Evolutionary conservation across 2,888 invertebrate species (phyloP).

Genomic region (Agrotis ipsilon): DNA sequence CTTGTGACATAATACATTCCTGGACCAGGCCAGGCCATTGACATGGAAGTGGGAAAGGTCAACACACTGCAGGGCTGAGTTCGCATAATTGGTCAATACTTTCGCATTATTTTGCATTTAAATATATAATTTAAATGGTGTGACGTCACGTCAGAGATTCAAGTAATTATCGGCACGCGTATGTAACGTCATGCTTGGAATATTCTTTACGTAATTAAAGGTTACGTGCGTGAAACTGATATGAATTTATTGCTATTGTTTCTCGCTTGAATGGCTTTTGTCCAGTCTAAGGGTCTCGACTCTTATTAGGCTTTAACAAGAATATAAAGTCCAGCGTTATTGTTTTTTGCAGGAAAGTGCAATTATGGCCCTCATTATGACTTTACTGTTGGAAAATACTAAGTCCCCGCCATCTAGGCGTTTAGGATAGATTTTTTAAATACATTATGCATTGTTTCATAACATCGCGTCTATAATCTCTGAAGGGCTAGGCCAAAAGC

Average conservation of each 20-base stretch:
- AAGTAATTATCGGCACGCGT: conserved; percentile 72
- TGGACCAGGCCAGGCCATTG: conserved; percentile 73
- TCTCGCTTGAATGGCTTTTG: conserved; percentile 56
- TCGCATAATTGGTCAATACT: conserved; percentile 73
- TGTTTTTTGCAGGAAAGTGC: conserved; percentile 31
- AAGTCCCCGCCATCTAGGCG: not conserved
- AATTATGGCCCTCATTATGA: conserved; percentile 22
- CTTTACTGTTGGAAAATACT: not conserved
- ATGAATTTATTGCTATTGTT: conserved; percentile 62
- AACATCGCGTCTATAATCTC: not conserved
- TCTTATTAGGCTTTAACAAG: conserved; percentile 29
- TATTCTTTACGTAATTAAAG: conserved; percentile 71
- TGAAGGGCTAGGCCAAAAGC: not conserved
- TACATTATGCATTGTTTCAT: not conserved
- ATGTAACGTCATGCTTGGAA: conserved; percentile 68
- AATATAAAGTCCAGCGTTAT: conserved; percentile 23
- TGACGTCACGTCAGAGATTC: conserved; percentile 79
- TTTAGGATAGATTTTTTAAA: not conserved
- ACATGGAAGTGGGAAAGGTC: conserved; percentile 81
- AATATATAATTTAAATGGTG: conserved; percentile 72
- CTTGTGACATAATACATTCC: conserved; percentile 70
- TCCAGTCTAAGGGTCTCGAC: conserved; percentile 47
- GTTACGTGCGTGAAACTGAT: conserved; percentile 60
- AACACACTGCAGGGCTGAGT: conserved; percentile 68
- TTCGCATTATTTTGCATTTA: conserved; percentile 72